Base-by-base conservation (phyloP, 1,140 invertebrate genomes). In the Aphelenchoides avenae region DNA sequence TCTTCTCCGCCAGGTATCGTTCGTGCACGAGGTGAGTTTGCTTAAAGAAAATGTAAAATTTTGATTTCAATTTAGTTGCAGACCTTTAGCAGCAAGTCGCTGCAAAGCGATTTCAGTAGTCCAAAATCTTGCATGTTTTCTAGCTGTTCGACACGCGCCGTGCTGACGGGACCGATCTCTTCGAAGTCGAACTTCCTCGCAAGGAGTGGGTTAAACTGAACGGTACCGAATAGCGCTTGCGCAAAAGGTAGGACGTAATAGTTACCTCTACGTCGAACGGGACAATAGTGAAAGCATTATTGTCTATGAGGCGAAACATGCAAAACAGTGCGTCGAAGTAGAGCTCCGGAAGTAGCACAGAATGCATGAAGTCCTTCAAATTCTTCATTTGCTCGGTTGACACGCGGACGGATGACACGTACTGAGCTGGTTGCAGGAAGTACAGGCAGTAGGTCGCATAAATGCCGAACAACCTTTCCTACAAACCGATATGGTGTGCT, bases 191-290 rank as follows among this genome's bases (percentile, higher is more conserved):
- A 61, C 37, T n/a, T 15, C 7, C 58, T 29, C 1, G 57, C 31
- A 4, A 61, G 34, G 11, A 61, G 24, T 11, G 58, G 58, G 11
- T 61, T 61, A 22, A 61, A 61, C 58, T 61, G 4, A 52, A 58
- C 34, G n/a, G n/a, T 2, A 54, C 15, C 5, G 13, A 53, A 30
- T 33, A 29, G n/a, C 18, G 1, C 37, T 18, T 5, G n/a, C 27
- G 22, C 2, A 26, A 37, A 1, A 27, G 24, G 6, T 3, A 15
- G 18, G 20, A 41, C 20, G 11, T 15, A 6, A 3, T 13, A 57
- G 31, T 49, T 31, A 61, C 58, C 29, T 61, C 52, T 43, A 42
- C 40, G 13, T 64, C 61, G 5, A 55, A 66, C 24, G 58, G 61
- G 30, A 7, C 31, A 43, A 61, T 40, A 7, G 39, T 46, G 39